Conservation (phyloP, 1,140 invertebrate genomes). For the Danaus melanippus region DNA sequence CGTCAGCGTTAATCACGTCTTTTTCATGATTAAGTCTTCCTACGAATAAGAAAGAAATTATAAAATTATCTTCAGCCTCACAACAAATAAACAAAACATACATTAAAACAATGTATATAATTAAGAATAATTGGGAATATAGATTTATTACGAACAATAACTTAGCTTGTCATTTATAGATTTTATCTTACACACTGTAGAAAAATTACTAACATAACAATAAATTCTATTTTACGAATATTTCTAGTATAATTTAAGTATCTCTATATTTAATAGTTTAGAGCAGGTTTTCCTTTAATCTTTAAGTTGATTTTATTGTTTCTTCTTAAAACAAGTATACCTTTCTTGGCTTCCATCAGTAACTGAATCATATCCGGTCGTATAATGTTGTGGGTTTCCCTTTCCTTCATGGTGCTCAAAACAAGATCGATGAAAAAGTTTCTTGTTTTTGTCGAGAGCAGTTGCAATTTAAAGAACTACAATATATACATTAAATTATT, state of each 20-base stretch:
- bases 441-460: slow-evolving; percentile 60
- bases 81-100: too few relatives aligned
- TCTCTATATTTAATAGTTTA: too few relatives aligned
- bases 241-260: too few relatives aligned
- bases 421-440: slow-evolving; percentile 71
- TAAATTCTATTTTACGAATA: too few relatives aligned
- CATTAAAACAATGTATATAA: too few relatives aligned
- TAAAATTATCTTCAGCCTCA: too few relatives aligned
- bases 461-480: slow-evolving; percentile 30
- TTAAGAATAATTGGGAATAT: too few relatives aligned
- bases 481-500: slow-evolving; percentile 10
- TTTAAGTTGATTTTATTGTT: slow-evolving; percentile 24
- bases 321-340: slow-evolving; percentile 20
- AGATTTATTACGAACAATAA: too few relatives aligned
- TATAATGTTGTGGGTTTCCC: slow-evolving; percentile 56
- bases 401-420: slow-evolving; percentile 67
- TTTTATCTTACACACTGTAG: too few relatives aligned
- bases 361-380: slow-evolving; percentile 70
- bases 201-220: too few relatives aligned
- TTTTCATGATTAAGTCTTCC: not conserved
- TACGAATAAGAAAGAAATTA: too few relatives aligned
- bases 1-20: slow-evolving; percentile 18
- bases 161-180: too few relatives aligned
- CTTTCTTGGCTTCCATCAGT: slow-evolving; percentile 62
- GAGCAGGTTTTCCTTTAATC: slow-evolving; percentile 27